Base-by-base conservation (phyloP, 2,888 invertebrate species). In the Craniophora ligustri region DNA sequence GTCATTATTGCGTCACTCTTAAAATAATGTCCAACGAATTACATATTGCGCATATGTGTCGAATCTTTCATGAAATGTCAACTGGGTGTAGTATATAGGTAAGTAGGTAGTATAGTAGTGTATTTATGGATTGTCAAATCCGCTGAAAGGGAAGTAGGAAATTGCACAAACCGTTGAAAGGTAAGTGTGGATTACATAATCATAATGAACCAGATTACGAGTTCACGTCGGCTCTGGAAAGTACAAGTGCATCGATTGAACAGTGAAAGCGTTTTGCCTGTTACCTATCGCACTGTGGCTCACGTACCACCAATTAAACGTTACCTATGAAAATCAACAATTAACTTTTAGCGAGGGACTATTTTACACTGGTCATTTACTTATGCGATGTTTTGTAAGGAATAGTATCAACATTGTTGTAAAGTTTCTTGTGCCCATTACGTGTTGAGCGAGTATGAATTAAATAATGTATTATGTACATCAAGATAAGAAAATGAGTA, bases 191-290 rank as follows among this genome's bases (percentile, higher is more conserved):
- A 19, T 77, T 76, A 44, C 69, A 61, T 74, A 72, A 78, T 56
- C 45, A 41, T 41, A 58, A 57, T 67, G 58, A 71, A 74, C 71
- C 66, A 77, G 76, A 78, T 77, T 55, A 72, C 41, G 49, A 59
- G 60, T 57, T 65, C 56, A 57, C 55, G 46, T 44, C 47, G 35
- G 36, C 30, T 18, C 21, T 73, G 66, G 75, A 79, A 77, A 80
- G 78, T 74, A 65, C 78, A 67, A 76, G 72, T 78, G 72, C 72
- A 76, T 76, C 70, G 56, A 70, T 67, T 69, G 63, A 67, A 54
- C 57, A 79, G 81, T 75, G 81, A 82, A 82, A 82, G 81, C 72
- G 75, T 68, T n/a, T n/a, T 65, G 61, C 64, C 56, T 50, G 61
- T 65, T 66, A 70, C 76, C 68, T 74, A 78, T 67, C 62, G 45